These are phyloP conservation scores for Apis laboriosa DNA, from an alignment of 1,140 invertebrate species.

Conservation along the genomic window DNA sequence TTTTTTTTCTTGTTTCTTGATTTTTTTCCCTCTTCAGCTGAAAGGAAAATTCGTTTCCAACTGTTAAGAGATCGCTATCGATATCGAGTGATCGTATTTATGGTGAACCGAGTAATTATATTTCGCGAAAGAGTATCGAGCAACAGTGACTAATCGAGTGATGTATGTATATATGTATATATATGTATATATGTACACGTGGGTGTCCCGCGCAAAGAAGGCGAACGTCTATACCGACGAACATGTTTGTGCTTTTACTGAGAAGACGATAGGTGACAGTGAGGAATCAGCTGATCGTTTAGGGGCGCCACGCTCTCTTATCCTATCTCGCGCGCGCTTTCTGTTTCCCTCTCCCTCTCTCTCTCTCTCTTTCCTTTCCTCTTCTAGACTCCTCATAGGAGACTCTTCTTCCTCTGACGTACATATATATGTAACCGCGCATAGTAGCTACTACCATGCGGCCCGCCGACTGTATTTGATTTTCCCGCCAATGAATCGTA, in stretches of 20 bases:
- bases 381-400: background rate
- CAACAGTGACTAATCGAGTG: slow-evolving; percentile 15
- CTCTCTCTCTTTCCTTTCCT: background rate
- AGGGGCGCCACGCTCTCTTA: slow-evolving; percentile 47
- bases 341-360: slow-evolving; percentile 7
- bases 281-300: slow-evolving; percentile 72
- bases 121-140: background rate
- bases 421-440: background rate
- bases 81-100: slow-evolving; percentile 14
- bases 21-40: background rate
- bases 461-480: slow-evolving; percentile 10
- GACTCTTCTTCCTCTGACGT: background rate
- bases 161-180: background rate
- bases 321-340: slow-evolving; percentile 5
- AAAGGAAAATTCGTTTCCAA: too few relatives aligned
- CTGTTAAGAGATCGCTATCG: too few relatives aligned
- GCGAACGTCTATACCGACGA: background rate
- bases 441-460: slow-evolving; percentile 19
- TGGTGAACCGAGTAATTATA: background rate
- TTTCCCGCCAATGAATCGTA: slow-evolving; percentile 51
- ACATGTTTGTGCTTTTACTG: slow-evolving; percentile 44
- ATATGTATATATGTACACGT: background rate
- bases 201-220: background rate
- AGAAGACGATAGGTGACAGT: slow-evolving; percentile 57
- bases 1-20: background rate